phyloP scores from a whole-genome alignment of 2,888 invertebrate genomes.

The Volucella bombylans region DNA sequence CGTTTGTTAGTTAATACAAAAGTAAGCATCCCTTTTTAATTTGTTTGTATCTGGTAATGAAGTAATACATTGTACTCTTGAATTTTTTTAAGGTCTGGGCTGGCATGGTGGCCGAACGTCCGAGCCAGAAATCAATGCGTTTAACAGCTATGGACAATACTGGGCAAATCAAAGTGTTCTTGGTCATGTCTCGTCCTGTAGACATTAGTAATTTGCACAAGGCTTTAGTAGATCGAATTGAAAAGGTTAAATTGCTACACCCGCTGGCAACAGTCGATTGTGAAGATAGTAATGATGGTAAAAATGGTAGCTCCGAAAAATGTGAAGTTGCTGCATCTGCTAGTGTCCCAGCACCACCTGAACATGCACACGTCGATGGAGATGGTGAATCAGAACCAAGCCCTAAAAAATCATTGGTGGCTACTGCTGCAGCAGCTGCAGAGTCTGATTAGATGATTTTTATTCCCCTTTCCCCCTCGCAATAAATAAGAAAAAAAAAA shows the following conservation, averaged over 20 bases:
- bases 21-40: constrained; percentile 81
- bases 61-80: constrained; percentile 1
- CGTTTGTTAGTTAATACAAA: constrained; percentile 96
- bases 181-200: constrained; percentile 89
- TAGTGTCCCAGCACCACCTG: constrained; percentile 75
- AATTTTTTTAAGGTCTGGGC: constrained; percentile 87
- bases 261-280: constrained; percentile 75
- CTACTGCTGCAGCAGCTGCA: constrained; percentile 75
- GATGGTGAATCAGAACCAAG: constrained; percentile 78
- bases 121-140: constrained; percentile 92
- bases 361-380: constrained; percentile 51
- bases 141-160: constrained; percentile 93
- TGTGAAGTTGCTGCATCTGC: constrained; percentile 81
- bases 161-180: constrained; percentile 92
- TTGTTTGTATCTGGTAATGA: not conserved
- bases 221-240: constrained; percentile 85
- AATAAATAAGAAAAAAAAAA: constrained; percentile 75
- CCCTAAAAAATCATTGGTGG: constrained; percentile 78
- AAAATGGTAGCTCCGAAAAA: constrained; percentile 54
- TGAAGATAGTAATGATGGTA: constrained; percentile 76
- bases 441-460: constrained; percentile 51
- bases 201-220: constrained; percentile 87
- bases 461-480: constrained; percentile 55
- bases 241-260: constrained; percentile 79
- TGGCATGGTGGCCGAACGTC: constrained; percentile 94